Evolutionary conservation across 1,140 invertebrate species (phyloP).

Genomic region (Tetragonula clypearis): DNA sequence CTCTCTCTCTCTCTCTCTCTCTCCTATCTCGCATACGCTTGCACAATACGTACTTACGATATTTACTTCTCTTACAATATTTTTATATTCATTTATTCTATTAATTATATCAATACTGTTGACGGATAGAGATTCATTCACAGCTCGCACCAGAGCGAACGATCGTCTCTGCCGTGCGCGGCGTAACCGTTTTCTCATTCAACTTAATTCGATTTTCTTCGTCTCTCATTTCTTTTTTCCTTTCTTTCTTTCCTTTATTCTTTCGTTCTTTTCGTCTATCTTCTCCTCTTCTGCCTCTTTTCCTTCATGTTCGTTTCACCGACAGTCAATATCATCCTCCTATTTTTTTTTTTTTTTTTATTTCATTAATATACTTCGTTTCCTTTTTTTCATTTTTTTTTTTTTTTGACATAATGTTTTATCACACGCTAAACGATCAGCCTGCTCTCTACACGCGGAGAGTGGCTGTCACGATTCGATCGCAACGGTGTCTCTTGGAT

Average conservation of each 20-base stretch:
- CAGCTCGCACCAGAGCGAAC: slow-evolving; percentile 77
- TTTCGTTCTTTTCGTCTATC: slow-evolving; percentile 1
- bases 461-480: slow-evolving; percentile 16
- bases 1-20: not conserved
- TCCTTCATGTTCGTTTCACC: slow-evolving; percentile 18
- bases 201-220: slow-evolving; percentile 21
- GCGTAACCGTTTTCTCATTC: slow-evolving; percentile 60
- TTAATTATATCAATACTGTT: slow-evolving; percentile 83
- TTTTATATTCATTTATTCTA: slow-evolving; percentile 80
- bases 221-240: not conserved
- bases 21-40: slow-evolving; percentile 70
- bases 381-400: not conserved
- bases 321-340: slow-evolving; percentile 23
- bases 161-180: slow-evolving; percentile 75
- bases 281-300: slow-evolving; percentile 5
- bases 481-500: slow-evolving; percentile 27
- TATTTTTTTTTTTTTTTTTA: not conserved
- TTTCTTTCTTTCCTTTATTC: not conserved
- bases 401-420: slow-evolving; percentile 59
- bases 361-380: slow-evolving; percentile 42
- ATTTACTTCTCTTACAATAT: slow-evolving; percentile 79
- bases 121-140: slow-evolving; percentile 83
- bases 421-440: slow-evolving; percentile 66
- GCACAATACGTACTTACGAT: slow-evolving; percentile 80
- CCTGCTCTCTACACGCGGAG: not conserved